Base-by-base conservation (phyloP, 2,888 invertebrate species). In the Drosophila lacicola region DNA sequence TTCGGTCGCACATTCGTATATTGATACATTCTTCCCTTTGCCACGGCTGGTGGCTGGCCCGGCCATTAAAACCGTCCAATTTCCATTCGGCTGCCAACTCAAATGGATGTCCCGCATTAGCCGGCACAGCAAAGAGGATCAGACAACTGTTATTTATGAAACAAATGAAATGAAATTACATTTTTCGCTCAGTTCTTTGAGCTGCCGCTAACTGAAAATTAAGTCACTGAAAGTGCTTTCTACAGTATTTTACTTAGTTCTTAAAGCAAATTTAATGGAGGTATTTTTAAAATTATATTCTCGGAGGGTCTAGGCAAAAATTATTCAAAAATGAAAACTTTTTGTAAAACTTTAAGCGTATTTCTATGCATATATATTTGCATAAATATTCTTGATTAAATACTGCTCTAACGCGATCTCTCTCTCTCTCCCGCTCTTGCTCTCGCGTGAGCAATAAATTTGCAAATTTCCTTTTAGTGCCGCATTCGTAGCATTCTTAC, bases 111-210 rank as follows among this genome's bases (percentile, higher is more conserved):
- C 14, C 62, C 29, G 63, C 44, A 50, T 58, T 33, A 36, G n/a
- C n/a, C 6, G 1, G 21, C 45, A 57, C 21, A 34, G 19, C 57
- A 34, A 33, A 44, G 36, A 17, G 66, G 60, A 78, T 70, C 66
- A 57, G 56, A 34, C 64, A 84, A 70, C 62, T 82, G 76, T 74
- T 66, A 50, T 54, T 68, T 66, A 51, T 61, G 34, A 19, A 50
- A 29, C 21, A 65, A 54, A 61, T 49, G 9, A 13, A 61, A 67
- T 64, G 13, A 14, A 9, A 29, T 42, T 29, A 29, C 33, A 33
- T 41, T 49, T 44, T 49, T 19, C 5, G 34, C n/a, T n/a, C 29
- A 21, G 10, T 21, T 6, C 21, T 13, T 33, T 39, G 17, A 13
- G 13, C n/a, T 41, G 33, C 10, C 36, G 36, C 13, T 2, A 36